Base-by-base conservation (phyloP, 2,888 invertebrate genomes). In the Junonia oenone region DNA sequence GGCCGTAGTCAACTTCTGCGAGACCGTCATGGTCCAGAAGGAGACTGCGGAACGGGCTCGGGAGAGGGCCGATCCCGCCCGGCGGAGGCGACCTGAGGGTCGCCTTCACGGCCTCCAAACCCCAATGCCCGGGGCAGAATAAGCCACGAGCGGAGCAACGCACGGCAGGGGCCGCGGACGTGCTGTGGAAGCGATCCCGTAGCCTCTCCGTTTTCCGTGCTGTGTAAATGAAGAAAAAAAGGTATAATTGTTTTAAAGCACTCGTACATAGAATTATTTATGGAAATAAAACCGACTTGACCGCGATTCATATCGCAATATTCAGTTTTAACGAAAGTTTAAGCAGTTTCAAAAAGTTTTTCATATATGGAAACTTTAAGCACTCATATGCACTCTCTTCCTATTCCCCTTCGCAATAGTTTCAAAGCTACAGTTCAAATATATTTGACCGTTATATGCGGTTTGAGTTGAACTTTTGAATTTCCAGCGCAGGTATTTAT, bases 291-390 rank as follows among this genome's bases (percentile, higher is more conserved):
- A 27, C 49, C 37, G 45, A 52, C 55, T 49, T 55, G 52, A 59
- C 51, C 58, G 58, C 40, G 15, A 43, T 9, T 35, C 45, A 38
- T 27, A 37, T 45, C 45, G 49, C 52, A 50, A 55, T 59, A 52
- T 59, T 59, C 40, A 58, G 51, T 55, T 55, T n/a, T 29, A 52
- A 55, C 46, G 49, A 59, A 59, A 59, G 49, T 59, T 56, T 49
- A 49, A 40, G 52, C 45, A 51, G 52, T 59, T 59, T 15, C 37
- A 50, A 29, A n/a, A 59, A 59, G 55, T 59, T 59, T 58, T 51
- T 52, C 49, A 52, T 53, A 59, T 59, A 52, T 45, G 48, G 48
- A 49, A 56, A 56, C 59, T 59, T 58, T 35, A 17, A 55, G 51
- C 51, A 45, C 40, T 55, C 45, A 51, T 48, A 52, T 50, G 49